phyloP scores from a whole-genome alignment of 2,888 invertebrate genomes.

The Drosophila prostipennis region DNA sequence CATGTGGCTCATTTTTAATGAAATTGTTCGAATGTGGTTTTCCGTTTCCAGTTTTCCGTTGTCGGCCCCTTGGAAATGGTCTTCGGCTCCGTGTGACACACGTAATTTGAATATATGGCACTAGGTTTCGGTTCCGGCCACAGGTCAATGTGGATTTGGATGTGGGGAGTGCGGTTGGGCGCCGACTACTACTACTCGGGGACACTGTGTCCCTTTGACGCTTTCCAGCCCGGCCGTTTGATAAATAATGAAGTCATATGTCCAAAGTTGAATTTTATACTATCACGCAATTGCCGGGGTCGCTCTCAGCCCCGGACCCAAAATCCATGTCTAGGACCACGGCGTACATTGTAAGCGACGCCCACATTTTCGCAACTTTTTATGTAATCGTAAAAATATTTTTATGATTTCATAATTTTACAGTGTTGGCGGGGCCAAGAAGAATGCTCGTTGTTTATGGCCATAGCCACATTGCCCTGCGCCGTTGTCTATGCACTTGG shows the following conservation, averaged over 20 bases:
- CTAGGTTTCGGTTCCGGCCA: constrained; percentile 43
- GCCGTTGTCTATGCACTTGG: constrained; percentile 9
- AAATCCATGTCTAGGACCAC: constrained; percentile 14
- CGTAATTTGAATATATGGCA: constrained; percentile 74
- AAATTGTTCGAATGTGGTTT: constrained; percentile 70
- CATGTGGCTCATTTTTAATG: constrained; percentile 61
- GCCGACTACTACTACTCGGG: constrained; percentile 50
- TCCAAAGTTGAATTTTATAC: constrained; percentile 73
- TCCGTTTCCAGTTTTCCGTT: constrained; percentile 32
- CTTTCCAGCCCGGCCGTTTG: constrained; percentile 60
- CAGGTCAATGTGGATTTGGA: constrained; percentile 31
- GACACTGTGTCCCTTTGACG: constrained; percentile 49
- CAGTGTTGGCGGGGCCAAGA: constrained; percentile 58
- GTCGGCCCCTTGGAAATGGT: constrained; percentile 29
- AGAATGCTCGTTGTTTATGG: constrained; percentile 61
- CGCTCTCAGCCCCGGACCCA: constrained; percentile 3
- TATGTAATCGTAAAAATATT: constrained; percentile 79
- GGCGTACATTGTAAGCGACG: constrained; percentile 50
- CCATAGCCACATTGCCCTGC: constrained; percentile 37
- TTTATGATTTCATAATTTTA: constrained; percentile 81
- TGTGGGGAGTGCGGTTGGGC: constrained; percentile 22
- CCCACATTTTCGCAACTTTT: constrained; percentile 68
- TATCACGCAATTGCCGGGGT: constrained; percentile 71
- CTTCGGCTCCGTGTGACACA: constrained; percentile 26
- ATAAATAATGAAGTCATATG: constrained; percentile 81